These are phyloP conservation scores for Mesorhabditis belari DNA, from an alignment of 2,888 invertebrate genomes.

Conservation along the genomic window DNA sequence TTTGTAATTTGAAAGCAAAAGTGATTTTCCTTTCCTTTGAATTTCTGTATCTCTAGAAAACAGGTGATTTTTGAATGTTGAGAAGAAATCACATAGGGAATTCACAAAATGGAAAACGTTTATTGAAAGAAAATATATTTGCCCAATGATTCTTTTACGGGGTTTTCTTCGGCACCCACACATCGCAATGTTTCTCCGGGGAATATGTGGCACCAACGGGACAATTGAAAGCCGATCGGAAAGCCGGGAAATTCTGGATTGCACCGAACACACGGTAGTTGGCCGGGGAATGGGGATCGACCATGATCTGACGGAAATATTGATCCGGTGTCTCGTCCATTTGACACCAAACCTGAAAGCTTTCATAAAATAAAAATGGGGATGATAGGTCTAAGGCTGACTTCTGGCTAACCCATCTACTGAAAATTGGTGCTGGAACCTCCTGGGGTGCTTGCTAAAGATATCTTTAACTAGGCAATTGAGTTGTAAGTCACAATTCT, in stretches of 20 bases:
- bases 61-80: too few species aligned
- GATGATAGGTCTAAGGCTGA: neutral
- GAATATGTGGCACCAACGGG: conserved; percentile 33
- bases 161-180: conserved; percentile 30
- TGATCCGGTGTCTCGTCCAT: conserved; percentile 13
- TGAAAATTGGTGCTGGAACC: neutral
- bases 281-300: conserved; percentile 44
- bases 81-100: too few species aligned
- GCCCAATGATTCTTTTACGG: too few species aligned
- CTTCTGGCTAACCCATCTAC: too few species aligned
- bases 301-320: conserved; percentile 28
- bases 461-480: too few species aligned
- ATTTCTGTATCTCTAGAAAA: too few species aligned
- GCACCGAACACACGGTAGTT: conserved; percentile 41
- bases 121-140: too few species aligned
- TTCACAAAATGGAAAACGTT: too few species aligned
- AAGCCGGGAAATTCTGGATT: conserved; percentile 49
- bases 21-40: too few species aligned
- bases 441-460: neutral
- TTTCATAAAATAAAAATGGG: too few species aligned
- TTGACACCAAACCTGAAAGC: conserved; percentile 42
- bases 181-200: conserved; percentile 38
- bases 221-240: conserved; percentile 48
- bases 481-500: too few species aligned
- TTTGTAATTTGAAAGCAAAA: too few species aligned